phyloP scores from a whole-genome alignment of 2,113 vertebrate species.

The Dissostichus mawsoni region DNA sequence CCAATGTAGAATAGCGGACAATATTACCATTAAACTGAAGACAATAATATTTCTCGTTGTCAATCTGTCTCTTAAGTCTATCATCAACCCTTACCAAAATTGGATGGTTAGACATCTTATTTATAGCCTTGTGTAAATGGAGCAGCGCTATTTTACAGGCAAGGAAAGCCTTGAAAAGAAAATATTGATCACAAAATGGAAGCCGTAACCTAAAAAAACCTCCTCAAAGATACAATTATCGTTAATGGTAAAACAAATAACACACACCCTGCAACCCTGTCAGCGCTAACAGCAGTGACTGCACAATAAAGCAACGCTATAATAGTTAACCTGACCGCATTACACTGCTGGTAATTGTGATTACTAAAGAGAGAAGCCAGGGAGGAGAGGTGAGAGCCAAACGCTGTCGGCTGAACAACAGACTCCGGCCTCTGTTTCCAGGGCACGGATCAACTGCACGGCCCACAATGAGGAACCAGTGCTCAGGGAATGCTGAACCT shows the following conservation, averaged over 20 bases:
- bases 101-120: neutral
- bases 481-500: constrained; percentile 64
- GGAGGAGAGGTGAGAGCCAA: constrained; percentile 43
- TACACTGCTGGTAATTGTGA: constrained; percentile 62
- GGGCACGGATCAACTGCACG: constrained; percentile 51
- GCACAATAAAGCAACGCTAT: constrained; percentile 41
- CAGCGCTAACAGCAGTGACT: constrained; percentile 27
- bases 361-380: constrained; percentile 47
- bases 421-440: constrained; percentile 53
- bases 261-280: neutral
- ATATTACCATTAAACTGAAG: constrained; percentile 40
- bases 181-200: constrained; percentile 49
- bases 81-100: constrained; percentile 11
- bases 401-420: constrained; percentile 53
- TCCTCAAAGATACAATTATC: constrained; percentile 39
- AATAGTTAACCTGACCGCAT: constrained; percentile 52
- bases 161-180: constrained; percentile 18
- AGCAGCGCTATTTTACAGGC: neutral
- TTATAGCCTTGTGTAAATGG: constrained; percentile 21
- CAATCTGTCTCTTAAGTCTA: neutral
- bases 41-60: constrained; percentile 27
- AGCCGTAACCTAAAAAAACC: constrained; percentile 26
- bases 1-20: constrained; percentile 33
- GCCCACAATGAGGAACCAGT: constrained; percentile 48
- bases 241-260: constrained; percentile 47